Conservation (phyloP, 35 echinoderm and acorn worm species). For the Holothuria glaberrima region DNA sequence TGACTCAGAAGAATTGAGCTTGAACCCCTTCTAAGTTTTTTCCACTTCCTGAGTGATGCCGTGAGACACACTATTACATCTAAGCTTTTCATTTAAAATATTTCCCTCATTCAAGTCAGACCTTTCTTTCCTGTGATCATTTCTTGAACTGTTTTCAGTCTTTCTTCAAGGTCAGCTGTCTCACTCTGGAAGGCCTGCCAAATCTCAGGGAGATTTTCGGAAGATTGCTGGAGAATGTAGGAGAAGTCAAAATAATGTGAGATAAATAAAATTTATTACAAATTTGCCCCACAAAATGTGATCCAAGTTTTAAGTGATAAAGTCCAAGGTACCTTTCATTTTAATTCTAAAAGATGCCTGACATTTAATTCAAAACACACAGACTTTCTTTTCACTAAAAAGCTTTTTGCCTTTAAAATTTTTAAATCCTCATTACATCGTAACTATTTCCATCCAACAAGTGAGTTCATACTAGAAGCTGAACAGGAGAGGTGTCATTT, state of each 20-base stretch:
- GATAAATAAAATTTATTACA: too few relatives aligned
- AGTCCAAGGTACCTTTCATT: background rate
- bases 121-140: conserved; percentile 14
- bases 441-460: too few relatives aligned
- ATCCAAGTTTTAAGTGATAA: background rate
- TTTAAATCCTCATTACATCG: background rate
- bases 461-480: too few relatives aligned
- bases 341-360: background rate
- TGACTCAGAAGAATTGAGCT: too few relatives aligned
- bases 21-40: too few relatives aligned
- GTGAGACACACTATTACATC: too few relatives aligned
- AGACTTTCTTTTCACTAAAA: background rate
- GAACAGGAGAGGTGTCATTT: too few relatives aligned
- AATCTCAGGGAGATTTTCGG: conserved; percentile 1
- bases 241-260: background rate
- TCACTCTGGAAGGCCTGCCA: conserved; percentile 5
- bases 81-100: too few relatives aligned
- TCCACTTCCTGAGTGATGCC: too few relatives aligned
- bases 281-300: background rate
- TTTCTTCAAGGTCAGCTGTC: background rate
- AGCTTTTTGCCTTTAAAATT: background rate
- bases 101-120: too few relatives aligned
- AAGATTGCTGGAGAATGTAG: background rate
- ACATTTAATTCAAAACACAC: background rate
- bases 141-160: background rate